phyloP scores from a whole-genome alignment of 2,888 invertebrate species.

The Pristionchus arcanus region DNA sequence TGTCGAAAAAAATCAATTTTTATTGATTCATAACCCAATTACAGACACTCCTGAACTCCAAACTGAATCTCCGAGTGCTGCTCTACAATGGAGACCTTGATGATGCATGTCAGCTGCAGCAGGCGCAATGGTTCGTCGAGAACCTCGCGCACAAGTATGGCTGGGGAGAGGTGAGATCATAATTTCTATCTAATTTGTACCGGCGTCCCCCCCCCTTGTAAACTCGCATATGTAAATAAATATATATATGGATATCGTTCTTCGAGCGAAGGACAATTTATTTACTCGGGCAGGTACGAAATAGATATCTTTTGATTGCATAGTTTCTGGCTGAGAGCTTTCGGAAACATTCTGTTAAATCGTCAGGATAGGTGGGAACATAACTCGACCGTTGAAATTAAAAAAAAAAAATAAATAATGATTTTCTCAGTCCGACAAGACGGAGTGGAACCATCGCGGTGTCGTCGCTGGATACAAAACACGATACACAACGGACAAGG shows the following conservation, averaged over 20 bases:
- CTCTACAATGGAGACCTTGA: slow-evolving; percentile 77
- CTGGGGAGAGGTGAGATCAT: background rate
- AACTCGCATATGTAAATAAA: too few species aligned
- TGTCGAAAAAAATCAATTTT: too few species aligned
- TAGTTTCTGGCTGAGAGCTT: too few species aligned
- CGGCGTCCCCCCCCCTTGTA: too few species aligned
- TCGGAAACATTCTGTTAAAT: too few species aligned
- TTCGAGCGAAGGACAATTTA: too few species aligned
- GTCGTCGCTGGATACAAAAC: slow-evolving; percentile 52
- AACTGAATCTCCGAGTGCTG: slow-evolving; percentile 60
- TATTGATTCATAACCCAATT: background rate
- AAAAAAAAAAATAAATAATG: too few species aligned
- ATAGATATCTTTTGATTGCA: too few species aligned
- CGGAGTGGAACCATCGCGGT: slow-evolving; percentile 4
- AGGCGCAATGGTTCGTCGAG: slow-evolving; percentile 57
- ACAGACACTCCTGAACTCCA: slow-evolving; percentile 45
- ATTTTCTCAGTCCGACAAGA: background rate
- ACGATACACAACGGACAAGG: slow-evolving; percentile 55
- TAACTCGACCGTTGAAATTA: too few species aligned
- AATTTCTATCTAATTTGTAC: background rate
- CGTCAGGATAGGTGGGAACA: too few species aligned
- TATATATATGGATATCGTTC: too few species aligned
- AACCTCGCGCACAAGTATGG: slow-evolving; percentile 32
- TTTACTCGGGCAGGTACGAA: too few species aligned
- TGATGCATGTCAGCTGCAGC: slow-evolving; percentile 71